These are phyloP conservation scores for Eurois occulta DNA, from an alignment of 2,888 invertebrate genomes.

Conservation along the genomic window DNA sequence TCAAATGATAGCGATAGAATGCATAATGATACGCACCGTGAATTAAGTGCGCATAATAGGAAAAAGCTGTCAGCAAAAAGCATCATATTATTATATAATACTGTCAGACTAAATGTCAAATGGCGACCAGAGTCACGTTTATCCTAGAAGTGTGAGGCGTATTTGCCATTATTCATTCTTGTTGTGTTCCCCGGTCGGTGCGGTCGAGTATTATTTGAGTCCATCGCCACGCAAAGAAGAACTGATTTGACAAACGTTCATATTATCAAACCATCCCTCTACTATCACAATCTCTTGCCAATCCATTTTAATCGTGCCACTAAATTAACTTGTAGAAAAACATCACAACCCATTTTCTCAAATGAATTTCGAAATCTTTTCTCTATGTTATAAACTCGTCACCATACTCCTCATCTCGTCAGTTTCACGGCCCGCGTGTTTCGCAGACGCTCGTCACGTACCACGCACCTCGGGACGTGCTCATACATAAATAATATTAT, in stretches of 20 bases:
- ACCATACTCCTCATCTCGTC: slow-evolving; percentile 25
- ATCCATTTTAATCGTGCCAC: background rate
- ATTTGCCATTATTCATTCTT: background rate
- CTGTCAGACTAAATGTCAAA: slow-evolving; percentile 69
- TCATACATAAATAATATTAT: slow-evolving; percentile 69
- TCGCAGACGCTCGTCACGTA: slow-evolving; percentile 65
- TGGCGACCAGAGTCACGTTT: slow-evolving; percentile 42
- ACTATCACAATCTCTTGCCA: background rate
- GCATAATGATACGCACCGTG: slow-evolving; percentile 52
- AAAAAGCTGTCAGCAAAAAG: slow-evolving; percentile 73
- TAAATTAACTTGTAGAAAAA: background rate
- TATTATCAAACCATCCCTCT: background rate
- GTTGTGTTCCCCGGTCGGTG: background rate
- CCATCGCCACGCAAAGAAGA: no score
- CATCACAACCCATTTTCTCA: background rate
- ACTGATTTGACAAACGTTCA: background rate
- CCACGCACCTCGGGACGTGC: slow-evolving; percentile 71
- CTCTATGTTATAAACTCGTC: slow-evolving; percentile 9
- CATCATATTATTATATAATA: no score
- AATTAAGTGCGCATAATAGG: slow-evolving; percentile 67
- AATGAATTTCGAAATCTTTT: slow-evolving; percentile 1
- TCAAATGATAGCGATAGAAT: slow-evolving; percentile 53
- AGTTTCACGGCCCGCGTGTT: slow-evolving; percentile 26
- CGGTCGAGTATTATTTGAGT: no score
- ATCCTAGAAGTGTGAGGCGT: slow-evolving; percentile 12